A percentile compares a stretch with the other conserved stretches of the same genome.
Evolutionary conservation across 2,113 vertebrate genomes (phyloP).

Genomic region (Brienomyrus brachyistius): DNA sequence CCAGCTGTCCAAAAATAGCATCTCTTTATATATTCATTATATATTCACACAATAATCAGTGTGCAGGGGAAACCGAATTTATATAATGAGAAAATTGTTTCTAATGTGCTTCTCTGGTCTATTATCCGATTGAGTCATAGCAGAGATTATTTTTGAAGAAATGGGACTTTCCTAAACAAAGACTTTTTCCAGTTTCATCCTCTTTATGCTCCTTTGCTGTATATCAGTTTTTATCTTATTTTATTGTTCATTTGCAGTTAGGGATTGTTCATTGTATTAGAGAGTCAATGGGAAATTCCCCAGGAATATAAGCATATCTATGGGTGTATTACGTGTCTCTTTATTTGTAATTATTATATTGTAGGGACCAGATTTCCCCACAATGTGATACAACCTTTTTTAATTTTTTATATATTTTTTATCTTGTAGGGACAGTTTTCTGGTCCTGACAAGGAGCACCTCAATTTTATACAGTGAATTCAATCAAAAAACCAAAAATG

Average conservation of each 20-base stretch:
- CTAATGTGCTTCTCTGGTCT: neutral
- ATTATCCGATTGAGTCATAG: neutral
- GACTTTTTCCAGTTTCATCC: neutral
- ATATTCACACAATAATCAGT: neutral
- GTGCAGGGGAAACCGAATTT: neutral
- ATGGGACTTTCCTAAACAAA: neutral
- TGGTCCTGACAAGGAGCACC: neutral
- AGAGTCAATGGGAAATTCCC: neutral
- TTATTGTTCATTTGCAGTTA: neutral
- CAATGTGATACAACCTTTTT: neutral
- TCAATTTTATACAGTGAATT: neutral
- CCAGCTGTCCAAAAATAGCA: neutral
- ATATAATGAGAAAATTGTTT: slow-evolving; percentile 3
- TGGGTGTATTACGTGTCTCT: neutral
- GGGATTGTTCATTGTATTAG: neutral
- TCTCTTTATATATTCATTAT: neutral
- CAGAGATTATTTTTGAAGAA: neutral
- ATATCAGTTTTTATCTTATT: neutral
- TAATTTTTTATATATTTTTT: neutral
- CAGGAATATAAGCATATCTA: neutral
- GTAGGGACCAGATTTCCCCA: neutral
- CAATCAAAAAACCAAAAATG: neutral
- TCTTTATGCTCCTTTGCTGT: neutral
- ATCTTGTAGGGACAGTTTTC: neutral
- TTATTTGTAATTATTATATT: neutral